Evolutionary conservation across 2,113 vertebrate species (phyloP).

Genomic region (Vidua macroura): DNA sequence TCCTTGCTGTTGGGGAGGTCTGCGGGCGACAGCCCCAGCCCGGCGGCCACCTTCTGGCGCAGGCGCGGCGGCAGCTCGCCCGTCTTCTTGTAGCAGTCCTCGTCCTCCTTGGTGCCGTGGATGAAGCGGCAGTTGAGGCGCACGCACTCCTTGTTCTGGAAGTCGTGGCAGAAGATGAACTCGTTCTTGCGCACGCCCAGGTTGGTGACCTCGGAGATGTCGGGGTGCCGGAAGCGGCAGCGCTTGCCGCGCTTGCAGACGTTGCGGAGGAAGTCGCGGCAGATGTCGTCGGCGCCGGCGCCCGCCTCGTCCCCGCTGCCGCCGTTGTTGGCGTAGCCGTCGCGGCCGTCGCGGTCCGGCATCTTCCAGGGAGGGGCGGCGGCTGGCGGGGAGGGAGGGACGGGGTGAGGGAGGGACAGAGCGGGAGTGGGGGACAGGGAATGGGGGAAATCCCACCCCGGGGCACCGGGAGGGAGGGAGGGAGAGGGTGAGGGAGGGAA

Average conservation of each 20-base stretch:
- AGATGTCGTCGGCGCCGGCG: conserved; percentile 76
- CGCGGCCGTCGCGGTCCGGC: conserved; percentile 86
- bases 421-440: no score
- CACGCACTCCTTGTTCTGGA: conserved; percentile 96
- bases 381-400: no score
- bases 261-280: conserved; percentile 93
- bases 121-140: conserved; percentile 94
- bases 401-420: no score
- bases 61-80: conserved; percentile 90
- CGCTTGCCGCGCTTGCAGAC: conserved; percentile 96
- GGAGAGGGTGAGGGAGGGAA: no score
- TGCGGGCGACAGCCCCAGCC: conserved; percentile 87
- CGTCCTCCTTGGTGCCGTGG: conserved; percentile 94
- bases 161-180: conserved; percentile 97
- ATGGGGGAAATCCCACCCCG: no score
- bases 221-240: conserved; percentile 94
- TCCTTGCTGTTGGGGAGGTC: conserved; percentile 91
- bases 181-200: conserved; percentile 95
- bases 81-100: conserved; percentile 95
- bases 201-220: conserved; percentile 91
- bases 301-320: conserved; percentile 73
- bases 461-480: no score
- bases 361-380: no score
- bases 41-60: conserved; percentile 89
- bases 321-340: conserved; percentile 71